Conservation (phyloP, 2,888 invertebrate species). For the Lithophane socia region DNA sequence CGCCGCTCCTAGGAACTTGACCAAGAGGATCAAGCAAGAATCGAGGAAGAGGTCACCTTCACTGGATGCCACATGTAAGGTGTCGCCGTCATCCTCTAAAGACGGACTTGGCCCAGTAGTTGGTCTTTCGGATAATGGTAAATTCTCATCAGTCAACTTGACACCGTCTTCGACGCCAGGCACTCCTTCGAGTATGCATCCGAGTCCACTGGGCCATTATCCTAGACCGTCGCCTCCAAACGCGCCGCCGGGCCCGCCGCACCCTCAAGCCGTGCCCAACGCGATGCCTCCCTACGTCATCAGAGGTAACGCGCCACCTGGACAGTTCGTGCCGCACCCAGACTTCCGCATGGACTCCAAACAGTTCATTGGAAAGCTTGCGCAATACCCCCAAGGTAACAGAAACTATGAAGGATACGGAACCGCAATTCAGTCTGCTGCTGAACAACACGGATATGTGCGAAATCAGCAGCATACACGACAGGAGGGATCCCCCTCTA, state of each 20-base stretch:
- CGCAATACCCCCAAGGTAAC: constrained; percentile 86
- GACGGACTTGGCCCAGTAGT: constrained; percentile 85
- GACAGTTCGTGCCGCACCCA: constrained; percentile 88
- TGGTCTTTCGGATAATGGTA: constrained; percentile 89
- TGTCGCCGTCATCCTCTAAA: constrained; percentile 90
- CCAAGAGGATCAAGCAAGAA: constrained; percentile 90
- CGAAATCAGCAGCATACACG: constrained; percentile 84
- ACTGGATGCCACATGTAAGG: constrained; percentile 86
- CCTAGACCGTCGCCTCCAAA: constrained; percentile 93
- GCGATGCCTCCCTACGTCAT: constrained; percentile 91
- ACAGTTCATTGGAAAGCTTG: constrained; percentile 86
- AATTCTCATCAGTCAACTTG: constrained; percentile 91
- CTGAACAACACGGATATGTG: constrained; percentile 87
- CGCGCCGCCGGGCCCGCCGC: constrained; percentile 90
- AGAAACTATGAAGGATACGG: constrained; percentile 84
- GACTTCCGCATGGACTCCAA: constrained; percentile 89
- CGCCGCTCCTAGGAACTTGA: constrained; percentile 87
- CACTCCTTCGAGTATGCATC: constrained; percentile 91
- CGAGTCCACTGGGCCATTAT: constrained; percentile 92
- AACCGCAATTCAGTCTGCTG: constrained; percentile 77
- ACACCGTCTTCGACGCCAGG: constrained; percentile 92
- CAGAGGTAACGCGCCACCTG: constrained; percentile 88
- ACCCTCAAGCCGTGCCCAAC: constrained; percentile 91
- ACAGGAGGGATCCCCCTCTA: constrained; percentile 81
- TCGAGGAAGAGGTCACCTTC: constrained; percentile 91